phyloP scores from a whole-genome alignment of 2,888 invertebrate species.

The Andrena trimmerana region DNA sequence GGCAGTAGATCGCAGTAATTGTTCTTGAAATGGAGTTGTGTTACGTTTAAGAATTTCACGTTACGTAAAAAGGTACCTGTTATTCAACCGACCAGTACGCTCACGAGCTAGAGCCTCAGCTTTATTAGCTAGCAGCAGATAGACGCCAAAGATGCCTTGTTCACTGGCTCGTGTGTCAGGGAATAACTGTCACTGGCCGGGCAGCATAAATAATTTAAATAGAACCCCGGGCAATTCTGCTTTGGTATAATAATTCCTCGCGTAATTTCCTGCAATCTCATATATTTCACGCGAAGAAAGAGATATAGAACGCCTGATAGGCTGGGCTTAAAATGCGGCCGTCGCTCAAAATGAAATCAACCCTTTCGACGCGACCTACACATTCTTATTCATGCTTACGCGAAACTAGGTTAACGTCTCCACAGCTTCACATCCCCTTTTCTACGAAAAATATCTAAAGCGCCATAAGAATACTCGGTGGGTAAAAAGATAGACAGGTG shows the following conservation, averaged over 20 bases:
- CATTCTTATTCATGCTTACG: no score
- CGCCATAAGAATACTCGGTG: no score
- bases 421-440: no score
- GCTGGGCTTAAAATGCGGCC: no score
- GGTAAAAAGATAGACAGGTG: no score
- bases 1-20: conserved; percentile 1
- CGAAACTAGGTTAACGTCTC: no score
- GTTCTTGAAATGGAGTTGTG: conserved; percentile 23
- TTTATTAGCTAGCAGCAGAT: conserved; percentile 24
- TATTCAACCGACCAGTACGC: conserved; percentile 26
- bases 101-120: conserved; percentile 23
- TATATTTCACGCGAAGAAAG: not conserved
- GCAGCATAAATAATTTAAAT: conserved; percentile 25
- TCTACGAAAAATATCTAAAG: no score
- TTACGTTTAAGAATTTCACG: conserved; percentile 2
- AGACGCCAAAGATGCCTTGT: conserved; percentile 7
- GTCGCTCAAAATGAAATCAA: no score
- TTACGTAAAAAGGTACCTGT: conserved; percentile 15
- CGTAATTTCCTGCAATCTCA: not conserved
- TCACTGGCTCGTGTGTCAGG: conserved; percentile 18
- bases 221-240: not conserved
- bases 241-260: not conserved
- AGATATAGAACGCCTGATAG: not conserved
- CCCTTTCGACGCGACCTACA: no score
- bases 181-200: not conserved